Conservation (phyloP, 2,888 invertebrate species). For the Cartodere bifasciata region DNA sequence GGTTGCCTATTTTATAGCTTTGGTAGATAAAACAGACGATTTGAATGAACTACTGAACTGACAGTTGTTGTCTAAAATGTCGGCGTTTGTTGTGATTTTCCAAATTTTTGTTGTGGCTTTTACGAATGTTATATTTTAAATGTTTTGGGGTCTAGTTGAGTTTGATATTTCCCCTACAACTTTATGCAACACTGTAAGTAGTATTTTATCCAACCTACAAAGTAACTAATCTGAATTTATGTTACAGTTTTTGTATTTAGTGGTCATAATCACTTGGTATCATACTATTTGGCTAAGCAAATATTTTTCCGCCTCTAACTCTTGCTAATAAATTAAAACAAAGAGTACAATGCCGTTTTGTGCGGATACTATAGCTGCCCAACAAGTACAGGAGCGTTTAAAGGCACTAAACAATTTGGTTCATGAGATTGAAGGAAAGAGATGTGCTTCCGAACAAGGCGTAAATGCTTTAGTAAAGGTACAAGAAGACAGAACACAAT, state of each 20-base stretch:
- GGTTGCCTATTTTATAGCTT: too few relatives aligned
- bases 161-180: too few relatives aligned
- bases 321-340: conserved; percentile 12
- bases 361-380: conserved; percentile 59
- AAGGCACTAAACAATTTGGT: conserved; percentile 63
- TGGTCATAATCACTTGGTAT: conserved; percentile 40
- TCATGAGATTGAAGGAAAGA: conserved; percentile 70
- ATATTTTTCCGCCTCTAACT: conserved; percentile 14
- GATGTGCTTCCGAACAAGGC: conserved; percentile 68
- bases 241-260: conserved; percentile 16
- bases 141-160: too few relatives aligned
- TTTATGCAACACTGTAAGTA: too few relatives aligned
- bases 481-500: conserved; percentile 38
- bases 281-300: conserved; percentile 39
- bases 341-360: conserved; percentile 73
- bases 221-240: too few relatives aligned
- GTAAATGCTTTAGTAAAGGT: conserved; percentile 66
- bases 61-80: too few relatives aligned
- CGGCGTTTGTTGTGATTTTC: too few relatives aligned
- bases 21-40: too few relatives aligned
- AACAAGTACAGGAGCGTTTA: conserved; percentile 59
- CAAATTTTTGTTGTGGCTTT: too few relatives aligned
- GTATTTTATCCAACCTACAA: too few relatives aligned
- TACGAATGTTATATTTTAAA: too few relatives aligned
- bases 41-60: too few relatives aligned